These are phyloP conservation scores for Gymnobelideus leadbeateri DNA, from an alignment of 2,113 vertebrate genomes.

Conservation along the genomic window DNA sequence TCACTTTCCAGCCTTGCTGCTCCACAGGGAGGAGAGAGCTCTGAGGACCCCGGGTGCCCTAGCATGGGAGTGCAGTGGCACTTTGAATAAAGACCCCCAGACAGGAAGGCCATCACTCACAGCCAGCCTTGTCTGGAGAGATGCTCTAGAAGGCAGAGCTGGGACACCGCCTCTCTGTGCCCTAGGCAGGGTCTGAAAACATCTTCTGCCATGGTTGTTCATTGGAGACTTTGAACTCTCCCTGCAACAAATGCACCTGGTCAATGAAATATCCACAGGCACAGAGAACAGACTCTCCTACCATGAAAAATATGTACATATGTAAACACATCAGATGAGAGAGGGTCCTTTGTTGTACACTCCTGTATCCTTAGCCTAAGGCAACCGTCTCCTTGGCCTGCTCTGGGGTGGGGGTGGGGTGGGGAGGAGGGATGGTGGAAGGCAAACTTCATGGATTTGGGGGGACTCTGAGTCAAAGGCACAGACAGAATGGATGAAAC, in stretches of 20 bases:
- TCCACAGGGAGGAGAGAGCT: neutral
- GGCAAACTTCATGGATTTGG: neutral
- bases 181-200: neutral
- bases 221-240: neutral
- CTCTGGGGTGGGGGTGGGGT: neutral
- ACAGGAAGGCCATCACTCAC: neutral
- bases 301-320: neutral
- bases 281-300: neutral
- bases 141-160: neutral
- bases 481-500: neutral
- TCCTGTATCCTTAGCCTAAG: neutral
- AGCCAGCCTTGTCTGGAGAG: neutral
- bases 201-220: neutral
- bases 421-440: neutral
- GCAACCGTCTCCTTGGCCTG: neutral
- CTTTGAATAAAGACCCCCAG: neutral
- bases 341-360: neutral
- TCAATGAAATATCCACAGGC: neutral
- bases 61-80: fast-evolving
- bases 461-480: neutral
- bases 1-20: neutral
- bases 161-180: neutral
- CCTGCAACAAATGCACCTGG: neutral
- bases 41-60: neutral
- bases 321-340: neutral